A percentile compares a stretch with the other conserved stretches of the same genome.
Evolutionary conservation across 2,797 vertebrate species (phyloP).

Genomic region (Pangasius larnaudii): DNA sequence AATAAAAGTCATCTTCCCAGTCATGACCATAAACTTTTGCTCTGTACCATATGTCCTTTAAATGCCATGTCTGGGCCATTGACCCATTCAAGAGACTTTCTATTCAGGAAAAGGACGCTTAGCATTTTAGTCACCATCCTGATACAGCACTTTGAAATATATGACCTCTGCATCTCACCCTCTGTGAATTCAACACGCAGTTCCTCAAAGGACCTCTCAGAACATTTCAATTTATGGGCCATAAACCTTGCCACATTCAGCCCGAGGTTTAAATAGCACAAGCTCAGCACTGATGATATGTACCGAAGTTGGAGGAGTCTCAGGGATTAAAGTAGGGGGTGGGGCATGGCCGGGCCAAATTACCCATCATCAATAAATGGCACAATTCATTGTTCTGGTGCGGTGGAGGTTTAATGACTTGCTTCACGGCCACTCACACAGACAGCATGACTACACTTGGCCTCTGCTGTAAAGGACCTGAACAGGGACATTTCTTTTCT

Average conservation of each 20-base stretch:
- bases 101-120: slow-evolving; percentile 21
- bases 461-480: slow-evolving; percentile 66
- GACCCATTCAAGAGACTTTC: slow-evolving; percentile 18
- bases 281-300: slow-evolving; percentile 34
- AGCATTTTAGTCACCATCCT: slow-evolving; percentile 16
- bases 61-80: slow-evolving; percentile 15
- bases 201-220: slow-evolving; percentile 39
- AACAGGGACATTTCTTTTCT: slow-evolving; percentile 62
- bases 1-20: not conserved
- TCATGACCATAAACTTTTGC: not conserved
- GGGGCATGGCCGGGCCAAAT: slow-evolving; percentile 49
- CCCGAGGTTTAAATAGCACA: slow-evolving; percentile 71
- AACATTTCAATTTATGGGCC: slow-evolving; percentile 33
- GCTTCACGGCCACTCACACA: slow-evolving; percentile 67
- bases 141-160: slow-evolving; percentile 28
- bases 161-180: slow-evolving; percentile 2
- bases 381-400: slow-evolving; percentile 66
- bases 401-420: slow-evolving; percentile 70
- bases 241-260: slow-evolving; percentile 41
- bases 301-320: not conserved
- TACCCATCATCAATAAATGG: slow-evolving; percentile 63
- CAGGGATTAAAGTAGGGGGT: slow-evolving; percentile 23
- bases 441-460: slow-evolving; percentile 71
- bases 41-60: slow-evolving; percentile 38
- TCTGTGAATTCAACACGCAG: slow-evolving; percentile 30